Conservation (phyloP, 2,888 invertebrate species). For the Ashinkailepas kermadecensis region DNA sequence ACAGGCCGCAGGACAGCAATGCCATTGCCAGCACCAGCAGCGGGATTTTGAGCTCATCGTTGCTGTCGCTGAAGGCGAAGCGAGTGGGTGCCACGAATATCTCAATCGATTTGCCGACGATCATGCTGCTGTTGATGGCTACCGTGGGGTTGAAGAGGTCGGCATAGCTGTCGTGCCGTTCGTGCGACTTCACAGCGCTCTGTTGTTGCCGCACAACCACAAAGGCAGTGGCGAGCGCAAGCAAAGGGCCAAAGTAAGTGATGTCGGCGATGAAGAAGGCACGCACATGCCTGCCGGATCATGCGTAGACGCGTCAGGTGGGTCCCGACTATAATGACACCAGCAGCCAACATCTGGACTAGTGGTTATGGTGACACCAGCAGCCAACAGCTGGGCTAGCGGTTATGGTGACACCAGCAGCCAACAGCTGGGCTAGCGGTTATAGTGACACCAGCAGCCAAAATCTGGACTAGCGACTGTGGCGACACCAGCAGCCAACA, state of each 20-base stretch:
- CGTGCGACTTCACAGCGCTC: neutral
- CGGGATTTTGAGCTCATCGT: constrained; percentile 58
- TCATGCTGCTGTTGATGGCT: constrained; percentile 25
- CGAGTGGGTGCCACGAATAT: constrained; percentile 53
- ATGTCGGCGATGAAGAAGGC: constrained; percentile 64
- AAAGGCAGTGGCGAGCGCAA: constrained; percentile 58
- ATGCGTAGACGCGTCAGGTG: too few relatives aligned
- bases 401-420: too few relatives aligned
- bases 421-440: too few relatives aligned
- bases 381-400: too few relatives aligned
- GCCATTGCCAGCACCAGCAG: constrained; percentile 55
- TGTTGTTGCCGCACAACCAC: constrained; percentile 56
- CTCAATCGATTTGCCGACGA: neutral
- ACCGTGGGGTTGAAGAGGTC: neutral
- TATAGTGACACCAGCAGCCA: too few relatives aligned
- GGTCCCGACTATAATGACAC: too few relatives aligned
- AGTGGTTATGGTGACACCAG: too few relatives aligned
- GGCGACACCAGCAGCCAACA: too few relatives aligned
- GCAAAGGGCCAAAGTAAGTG: constrained; percentile 60
- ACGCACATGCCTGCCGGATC: constrained; percentile 63
- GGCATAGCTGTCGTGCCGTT: neutral
- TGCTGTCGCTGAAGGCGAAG: constrained; percentile 63
- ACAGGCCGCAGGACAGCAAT: constrained; percentile 51
- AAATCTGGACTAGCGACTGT: too few relatives aligned
- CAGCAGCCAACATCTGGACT: too few relatives aligned